A percentile compares a stretch with the other conserved stretches of the same genome.
Conservation (phyloP, 1,140 invertebrate species). For the Drosophila ohnishii region DNA sequence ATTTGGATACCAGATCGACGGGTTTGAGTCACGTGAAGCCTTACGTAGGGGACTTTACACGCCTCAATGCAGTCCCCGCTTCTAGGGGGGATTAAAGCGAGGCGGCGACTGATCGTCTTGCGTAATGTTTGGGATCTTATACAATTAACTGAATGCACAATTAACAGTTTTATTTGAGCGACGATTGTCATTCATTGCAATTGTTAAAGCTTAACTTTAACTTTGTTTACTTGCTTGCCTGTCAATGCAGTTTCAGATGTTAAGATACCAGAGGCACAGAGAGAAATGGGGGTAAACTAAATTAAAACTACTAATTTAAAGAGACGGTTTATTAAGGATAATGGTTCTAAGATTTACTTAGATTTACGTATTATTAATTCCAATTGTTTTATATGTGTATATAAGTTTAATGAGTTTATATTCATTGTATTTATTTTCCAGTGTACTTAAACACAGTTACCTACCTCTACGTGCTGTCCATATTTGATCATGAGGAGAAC, state of each 20-base stretch:
- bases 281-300: neutral
- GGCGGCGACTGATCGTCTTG: constrained; percentile 24
- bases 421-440: neutral
- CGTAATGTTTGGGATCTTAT: constrained; percentile 48
- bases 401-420: neutral
- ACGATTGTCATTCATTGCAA: constrained; percentile 53
- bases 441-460: constrained; percentile 25
- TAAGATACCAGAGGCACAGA: constrained; percentile 16
- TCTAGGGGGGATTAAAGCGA: neutral
- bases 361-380: neutral
- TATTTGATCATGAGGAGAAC: constrained; percentile 8
- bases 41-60: constrained; percentile 70
- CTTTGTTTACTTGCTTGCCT: constrained; percentile 26
- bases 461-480: constrained; percentile 32
- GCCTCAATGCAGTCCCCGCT: constrained; percentile 64
- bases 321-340: neutral
- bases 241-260: constrained; percentile 25
- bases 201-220: constrained; percentile 47
- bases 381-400: neutral
- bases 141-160: constrained; percentile 61
- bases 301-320: neutral
- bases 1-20: constrained; percentile 39
- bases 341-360: too few species aligned
- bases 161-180: constrained; percentile 63
- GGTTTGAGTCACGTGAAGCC: constrained; percentile 71